Evolutionary conservation across 2,888 invertebrate genomes (phyloP), one percentile per base, ranked within the genome.

Genomic region (Morpho helenor): DNA sequence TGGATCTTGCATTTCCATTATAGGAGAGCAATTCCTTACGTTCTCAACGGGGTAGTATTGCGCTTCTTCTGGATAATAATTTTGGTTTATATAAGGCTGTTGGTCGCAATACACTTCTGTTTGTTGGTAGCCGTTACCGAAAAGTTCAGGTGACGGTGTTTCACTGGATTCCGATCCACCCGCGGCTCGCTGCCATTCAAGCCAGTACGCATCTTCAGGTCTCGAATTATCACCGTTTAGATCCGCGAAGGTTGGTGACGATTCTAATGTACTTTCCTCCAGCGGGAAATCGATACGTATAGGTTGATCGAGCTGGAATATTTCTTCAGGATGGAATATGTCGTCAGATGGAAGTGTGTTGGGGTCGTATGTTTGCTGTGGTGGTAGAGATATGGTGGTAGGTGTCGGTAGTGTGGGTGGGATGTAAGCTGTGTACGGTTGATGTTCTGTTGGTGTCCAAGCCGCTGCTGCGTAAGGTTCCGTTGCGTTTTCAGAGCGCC

Each of bases 311-410:
- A 95, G 80, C 75, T 95, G 95, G 80, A 95, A 95, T 64, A 95
- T 95, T 78, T 95, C 95, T 73, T 95, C 95, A 0, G 95, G 95
- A 73, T 95, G 95, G 75, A 95, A 95, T 39, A 95, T 87, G 70
- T 95, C 95, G 47, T 93, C 92, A 0, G 92, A 88, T 49, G 93
- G 92, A 31, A 94, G 85, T 0, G 91, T 82, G 0, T 92, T 86
- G 56, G 94, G 93, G 69, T 94, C 94, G 82, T 92, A 93, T 23
- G 90, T 82, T 45, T 87, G 87, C 57, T 62, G 81, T 61, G 70
- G 84, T 57, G 75, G 85, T 40, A 84, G 86, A 7, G 89, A 73
- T 8, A n/a, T n/a, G n/a, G n/a, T n/a, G n/a, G n/a, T n/a, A n/a
- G 83, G 79, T 4, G 79, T 71, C 16, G 79, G 72, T 2, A 75